Evolutionary conservation across 1,140 invertebrate species (phyloP).

Genomic region (Dendrolimus punctatus): DNA sequence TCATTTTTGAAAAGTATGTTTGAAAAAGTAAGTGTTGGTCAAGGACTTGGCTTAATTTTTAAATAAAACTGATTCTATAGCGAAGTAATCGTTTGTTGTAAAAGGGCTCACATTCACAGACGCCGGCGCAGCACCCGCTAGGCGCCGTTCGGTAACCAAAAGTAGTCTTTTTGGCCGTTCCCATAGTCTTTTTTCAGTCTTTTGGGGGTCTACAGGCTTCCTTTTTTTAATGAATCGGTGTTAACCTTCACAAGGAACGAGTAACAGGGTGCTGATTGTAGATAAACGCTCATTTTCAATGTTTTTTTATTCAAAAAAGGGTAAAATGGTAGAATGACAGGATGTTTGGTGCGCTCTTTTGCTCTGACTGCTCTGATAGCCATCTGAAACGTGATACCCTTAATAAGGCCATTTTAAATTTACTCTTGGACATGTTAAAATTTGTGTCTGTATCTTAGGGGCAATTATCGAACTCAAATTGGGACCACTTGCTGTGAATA

Average conservation of each 20-base stretch:
- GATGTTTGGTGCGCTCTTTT: constrained; percentile 47
- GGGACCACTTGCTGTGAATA: too few relatives aligned
- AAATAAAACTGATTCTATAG: too few relatives aligned
- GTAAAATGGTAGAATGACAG: constrained; percentile 62
- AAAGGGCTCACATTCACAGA: constrained; percentile 59
- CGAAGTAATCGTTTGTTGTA: constrained; percentile 26
- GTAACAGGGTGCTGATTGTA: constrained; percentile 68
- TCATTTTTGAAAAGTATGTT: too few relatives aligned
- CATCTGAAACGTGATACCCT: constrained; percentile 37
- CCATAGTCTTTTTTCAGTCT: constrained; percentile 62
- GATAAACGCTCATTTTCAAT: constrained; percentile 53
- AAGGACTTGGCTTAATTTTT: too few relatives aligned
- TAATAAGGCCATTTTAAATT: constrained; percentile 39
- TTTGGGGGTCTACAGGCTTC: constrained; percentile 63
- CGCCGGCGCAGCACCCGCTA: constrained; percentile 60
- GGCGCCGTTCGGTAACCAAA: constrained; percentile 67
- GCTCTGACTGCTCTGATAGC: constrained; percentile 25
- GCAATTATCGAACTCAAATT: too few relatives aligned
- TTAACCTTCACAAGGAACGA: constrained; percentile 68
- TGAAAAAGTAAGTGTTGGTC: too few relatives aligned
- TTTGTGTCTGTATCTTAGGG: too few relatives aligned
- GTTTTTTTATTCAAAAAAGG: constrained; percentile 34
- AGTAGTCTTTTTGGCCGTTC: constrained; percentile 54
- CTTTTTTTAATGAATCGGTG: constrained; percentile 70
- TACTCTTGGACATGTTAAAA: constrained; percentile 15